Conservation (phyloP, 2,888 invertebrate species). For the Metopia argyrocephala region DNA sequence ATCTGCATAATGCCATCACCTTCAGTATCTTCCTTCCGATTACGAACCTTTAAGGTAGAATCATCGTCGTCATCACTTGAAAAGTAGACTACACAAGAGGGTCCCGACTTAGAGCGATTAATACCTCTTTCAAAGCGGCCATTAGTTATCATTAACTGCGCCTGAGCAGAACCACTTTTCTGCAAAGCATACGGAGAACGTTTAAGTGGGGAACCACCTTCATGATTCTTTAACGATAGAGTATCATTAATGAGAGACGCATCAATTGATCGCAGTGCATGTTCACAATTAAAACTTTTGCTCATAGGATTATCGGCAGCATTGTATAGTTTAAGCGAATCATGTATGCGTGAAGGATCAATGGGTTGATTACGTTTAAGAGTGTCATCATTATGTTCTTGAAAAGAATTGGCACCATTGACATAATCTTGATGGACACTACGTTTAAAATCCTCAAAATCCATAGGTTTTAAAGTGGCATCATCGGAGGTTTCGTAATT, state of each 20-base stretch:
- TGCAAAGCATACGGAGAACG: slow-evolving; percentile 75
- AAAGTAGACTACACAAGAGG: slow-evolving; percentile 76
- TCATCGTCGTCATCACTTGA: slow-evolving; percentile 75
- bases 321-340: slow-evolving; percentile 78
- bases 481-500: slow-evolving; percentile 74
- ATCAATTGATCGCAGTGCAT: slow-evolving; percentile 76
- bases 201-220: slow-evolving; percentile 70
- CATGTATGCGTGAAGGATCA: slow-evolving; percentile 79
- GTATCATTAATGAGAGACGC: slow-evolving; percentile 76
- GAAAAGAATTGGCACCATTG: slow-evolving; percentile 77
- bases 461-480: slow-evolving; percentile 78
- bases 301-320: slow-evolving; percentile 78
- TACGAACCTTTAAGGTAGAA: slow-evolving; percentile 71
- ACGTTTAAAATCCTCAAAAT: slow-evolving; percentile 78
- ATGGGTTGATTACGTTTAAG: slow-evolving; percentile 79
- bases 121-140: slow-evolving; percentile 76
- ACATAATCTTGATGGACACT: slow-evolving; percentile 78
- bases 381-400: slow-evolving; percentile 75
- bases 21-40: neutral
- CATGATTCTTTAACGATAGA: slow-evolving; percentile 71
- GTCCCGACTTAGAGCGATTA: slow-evolving; percentile 79
- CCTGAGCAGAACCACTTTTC: slow-evolving; percentile 76
- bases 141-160: slow-evolving; percentile 66
- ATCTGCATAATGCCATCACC: slow-evolving; percentile 64
- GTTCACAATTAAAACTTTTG: slow-evolving; percentile 78